phyloP scores from a whole-genome alignment of 2,888 invertebrate genomes.

The Teleiodes luculella region DNA sequence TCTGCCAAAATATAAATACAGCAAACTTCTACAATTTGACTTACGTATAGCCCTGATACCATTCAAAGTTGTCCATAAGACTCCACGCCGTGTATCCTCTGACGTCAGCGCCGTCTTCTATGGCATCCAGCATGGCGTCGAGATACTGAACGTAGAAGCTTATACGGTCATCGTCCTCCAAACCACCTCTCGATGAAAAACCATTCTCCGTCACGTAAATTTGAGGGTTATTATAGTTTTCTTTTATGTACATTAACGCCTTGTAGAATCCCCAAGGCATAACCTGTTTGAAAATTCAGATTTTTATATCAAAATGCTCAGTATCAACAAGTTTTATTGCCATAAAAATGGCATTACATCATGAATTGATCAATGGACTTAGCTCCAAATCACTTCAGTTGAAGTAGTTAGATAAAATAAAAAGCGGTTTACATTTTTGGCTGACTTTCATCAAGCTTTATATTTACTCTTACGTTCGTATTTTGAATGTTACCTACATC shows the following conservation, averaged over 20 bases:
- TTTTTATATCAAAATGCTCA: too few relatives aligned
- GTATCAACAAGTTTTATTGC: too few relatives aligned
- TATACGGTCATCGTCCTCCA: constrained; percentile 60
- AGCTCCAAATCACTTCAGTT: too few relatives aligned
- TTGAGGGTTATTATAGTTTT: constrained; percentile 67
- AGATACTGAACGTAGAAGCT: constrained; percentile 52
- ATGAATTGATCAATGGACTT: too few relatives aligned
- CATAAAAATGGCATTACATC: too few relatives aligned
- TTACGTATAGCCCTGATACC: constrained; percentile 74
- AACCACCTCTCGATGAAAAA: constrained; percentile 34
- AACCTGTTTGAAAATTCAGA: constrained; percentile 47
- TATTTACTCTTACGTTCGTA: too few relatives aligned
- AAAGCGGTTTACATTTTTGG: too few relatives aligned
- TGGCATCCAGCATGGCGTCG: constrained; percentile 56
- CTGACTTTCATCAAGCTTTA: too few relatives aligned
- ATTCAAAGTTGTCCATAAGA: constrained; percentile 81
- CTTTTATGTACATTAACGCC: constrained; percentile 66
- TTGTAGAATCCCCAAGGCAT: constrained; percentile 79
- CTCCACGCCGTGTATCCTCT: constrained; percentile 78
- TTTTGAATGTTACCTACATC: too few relatives aligned
- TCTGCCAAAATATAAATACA: too few relatives aligned
- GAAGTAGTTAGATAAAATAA: too few relatives aligned
- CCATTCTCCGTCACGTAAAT: constrained; percentile 80
- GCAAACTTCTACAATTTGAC: too few relatives aligned
- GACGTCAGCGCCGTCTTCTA: constrained; percentile 59